Conservation (phyloP, 2,888 invertebrate genomes). For the Brenthis ino region DNA sequence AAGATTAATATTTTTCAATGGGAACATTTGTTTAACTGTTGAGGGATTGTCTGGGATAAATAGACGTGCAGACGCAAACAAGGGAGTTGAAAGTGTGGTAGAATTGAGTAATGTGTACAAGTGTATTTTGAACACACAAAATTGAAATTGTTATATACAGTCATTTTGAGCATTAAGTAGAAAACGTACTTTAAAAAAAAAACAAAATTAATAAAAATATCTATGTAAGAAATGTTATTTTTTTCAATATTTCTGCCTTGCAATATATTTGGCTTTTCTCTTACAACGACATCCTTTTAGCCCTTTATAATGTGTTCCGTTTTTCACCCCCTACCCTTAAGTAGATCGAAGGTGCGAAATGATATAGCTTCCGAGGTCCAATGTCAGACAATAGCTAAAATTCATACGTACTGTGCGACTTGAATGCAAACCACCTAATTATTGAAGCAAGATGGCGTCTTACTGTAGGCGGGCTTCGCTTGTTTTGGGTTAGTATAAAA, state of each 20-base stretch:
- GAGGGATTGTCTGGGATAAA: conserved; percentile 57
- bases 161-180: neutral
- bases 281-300: conserved; percentile 15
- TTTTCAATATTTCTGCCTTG: conserved; percentile 17
- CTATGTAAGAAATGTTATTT: neutral
- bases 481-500: conserved; percentile 52
- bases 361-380: conserved; percentile 80
- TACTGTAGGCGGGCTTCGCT: conserved; percentile 51
- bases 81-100: conserved; percentile 53
- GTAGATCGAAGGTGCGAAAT: conserved; percentile 64
- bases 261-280: neutral
- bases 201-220: too few relatives aligned
- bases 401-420: conserved; percentile 71
- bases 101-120: conserved; percentile 24
- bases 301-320: conserved; percentile 36
- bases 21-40: conserved; percentile 56
- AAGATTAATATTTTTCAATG: conserved; percentile 79
- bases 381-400: conserved; percentile 82
- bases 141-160: neutral
- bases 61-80: conserved; percentile 60
- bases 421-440: conserved; percentile 80
- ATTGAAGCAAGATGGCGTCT: conserved; percentile 73
- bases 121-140: conserved; percentile 10
- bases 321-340: conserved; percentile 45
- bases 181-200: too few relatives aligned